These are phyloP conservation scores for Leptinotarsa tumamoca DNA, from an alignment of 2,888 invertebrate species.

Conservation along the genomic window DNA sequence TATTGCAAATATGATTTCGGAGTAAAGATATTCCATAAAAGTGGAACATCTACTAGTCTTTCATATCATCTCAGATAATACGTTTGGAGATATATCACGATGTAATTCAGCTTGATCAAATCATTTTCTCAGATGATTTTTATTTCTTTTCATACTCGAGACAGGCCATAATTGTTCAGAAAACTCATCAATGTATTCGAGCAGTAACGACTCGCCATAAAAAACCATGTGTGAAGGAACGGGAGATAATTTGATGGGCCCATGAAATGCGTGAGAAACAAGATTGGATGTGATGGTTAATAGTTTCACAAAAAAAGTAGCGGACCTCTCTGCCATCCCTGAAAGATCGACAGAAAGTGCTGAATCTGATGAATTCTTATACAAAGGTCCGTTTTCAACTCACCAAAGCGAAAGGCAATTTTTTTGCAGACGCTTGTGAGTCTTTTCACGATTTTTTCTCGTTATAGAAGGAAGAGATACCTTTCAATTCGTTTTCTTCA, in stretches of 20 bases:
- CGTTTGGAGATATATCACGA: no score
- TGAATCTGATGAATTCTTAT: conserved; percentile 2
- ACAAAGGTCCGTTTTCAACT: neutral
- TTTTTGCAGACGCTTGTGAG: neutral
- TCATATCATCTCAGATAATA: no score
- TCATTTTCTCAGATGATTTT: no score
- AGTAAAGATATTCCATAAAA: no score
- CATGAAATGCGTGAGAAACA: neutral
- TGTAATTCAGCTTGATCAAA: no score
- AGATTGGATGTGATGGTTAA: conserved; percentile 1
- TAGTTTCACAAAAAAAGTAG: neutral
- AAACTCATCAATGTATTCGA: neutral
- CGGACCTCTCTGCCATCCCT: neutral
- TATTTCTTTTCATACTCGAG: no score
- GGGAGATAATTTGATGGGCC: conserved; percentile 4
- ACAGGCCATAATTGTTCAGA: no score
- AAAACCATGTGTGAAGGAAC: neutral
- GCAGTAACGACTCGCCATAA: neutral
- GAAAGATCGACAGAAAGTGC: neutral
- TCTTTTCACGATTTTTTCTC: no score
- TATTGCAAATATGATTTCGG: no score
- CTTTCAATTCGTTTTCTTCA: no score
- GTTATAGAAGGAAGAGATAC: no score
- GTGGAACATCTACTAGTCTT: no score
- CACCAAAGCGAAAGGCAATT: neutral